Evolutionary conservation across 2,888 invertebrate genomes (phyloP), one percentile per base, ranked within the genome.

Genomic region (Herminia tarsipennalis): DNA sequence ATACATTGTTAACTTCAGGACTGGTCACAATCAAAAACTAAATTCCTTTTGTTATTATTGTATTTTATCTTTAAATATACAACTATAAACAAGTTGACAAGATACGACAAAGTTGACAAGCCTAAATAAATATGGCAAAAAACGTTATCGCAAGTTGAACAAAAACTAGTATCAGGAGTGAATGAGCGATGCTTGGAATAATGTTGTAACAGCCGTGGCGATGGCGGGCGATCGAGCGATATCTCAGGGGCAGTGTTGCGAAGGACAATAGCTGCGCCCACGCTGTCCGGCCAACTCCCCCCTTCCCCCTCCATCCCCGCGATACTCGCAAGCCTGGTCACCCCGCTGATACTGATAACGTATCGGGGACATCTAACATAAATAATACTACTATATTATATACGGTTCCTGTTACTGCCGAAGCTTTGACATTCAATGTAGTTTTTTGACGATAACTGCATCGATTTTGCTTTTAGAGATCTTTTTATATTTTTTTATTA

Each of bases 181-280:
- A 45, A 50, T 51, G 73, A 74, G 66, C 67, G 63, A 62, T 71
- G 72, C 61, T 58, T 70, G 57, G 61, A 66, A 71, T 67, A 73
- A 67, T 78, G 72, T 76, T 76, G 70, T 83, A 80, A 76, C 77
- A 78, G 61, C 48, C 71, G 27, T 52, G 64, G 39, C 40, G 38
- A n/a, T n/a, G n/a, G n/a, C n/a, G n/a, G n/a, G n/a, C n/a, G n/a
- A n/a, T n/a, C n/a, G n/a, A n/a, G n/a, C n/a, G n/a, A 46, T 79
- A 76, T 73, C 74, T 72, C 78, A 79, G 79, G 81, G 81, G 79
- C 82, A 81, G 74, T 76, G 72, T 71, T 76, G 78, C 76, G 87
- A 88, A 87, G 88, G 88, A 84, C 88, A 81, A 37, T n/a, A n/a
- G n/a, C 13, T 63, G 64, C 81, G 73, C 89, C 88, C 81, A 88